A percentile compares a stretch with the other conserved stretches of the same genome.
phyloP scores from a whole-genome alignment of 2,888 invertebrate genomes.

The Amphipoea oculea region DNA sequence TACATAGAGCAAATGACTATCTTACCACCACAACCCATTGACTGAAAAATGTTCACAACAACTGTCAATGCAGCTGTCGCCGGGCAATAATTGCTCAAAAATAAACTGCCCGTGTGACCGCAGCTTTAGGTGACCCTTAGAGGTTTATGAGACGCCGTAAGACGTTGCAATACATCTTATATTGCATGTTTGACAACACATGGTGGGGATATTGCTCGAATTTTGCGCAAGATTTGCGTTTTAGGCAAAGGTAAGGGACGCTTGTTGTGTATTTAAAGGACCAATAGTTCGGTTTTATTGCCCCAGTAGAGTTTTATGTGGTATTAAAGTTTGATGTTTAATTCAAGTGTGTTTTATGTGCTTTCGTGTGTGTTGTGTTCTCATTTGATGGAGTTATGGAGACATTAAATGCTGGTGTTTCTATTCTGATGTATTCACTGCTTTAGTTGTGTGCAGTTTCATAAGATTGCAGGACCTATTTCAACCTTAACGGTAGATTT shows the following conservation, averaged over 20 bases:
- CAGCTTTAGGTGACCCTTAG: constrained; percentile 73
- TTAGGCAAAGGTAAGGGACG: constrained; percentile 43
- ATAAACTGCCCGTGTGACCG: background rate
- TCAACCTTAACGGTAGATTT: background rate
- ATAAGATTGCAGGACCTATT: background rate
- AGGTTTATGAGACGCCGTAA: constrained; percentile 76
- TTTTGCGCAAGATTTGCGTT: constrained; percentile 32
- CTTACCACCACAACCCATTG: background rate
- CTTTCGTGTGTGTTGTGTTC: background rate
- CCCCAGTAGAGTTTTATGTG: constrained; percentile 26
- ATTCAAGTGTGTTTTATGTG: constrained; percentile 38
- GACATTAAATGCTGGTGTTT: constrained; percentile 9
- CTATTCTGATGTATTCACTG: background rate
- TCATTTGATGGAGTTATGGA: constrained; percentile 19
- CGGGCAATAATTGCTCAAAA: background rate
- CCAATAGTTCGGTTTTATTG: constrained; percentile 42
- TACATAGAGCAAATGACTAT: background rate
- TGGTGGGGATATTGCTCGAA: constrained; percentile 58
- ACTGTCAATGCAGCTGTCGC: background rate
- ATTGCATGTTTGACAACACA: constrained; percentile 76
- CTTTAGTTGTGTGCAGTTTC: background rate
- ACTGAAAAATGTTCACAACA: background rate
- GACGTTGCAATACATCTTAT: constrained; percentile 74
- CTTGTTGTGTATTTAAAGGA: constrained; percentile 48
- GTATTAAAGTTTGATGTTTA: constrained; percentile 35